Base-by-base conservation (phyloP, 2,113 vertebrate genomes). In the Octodon degus region DNA sequence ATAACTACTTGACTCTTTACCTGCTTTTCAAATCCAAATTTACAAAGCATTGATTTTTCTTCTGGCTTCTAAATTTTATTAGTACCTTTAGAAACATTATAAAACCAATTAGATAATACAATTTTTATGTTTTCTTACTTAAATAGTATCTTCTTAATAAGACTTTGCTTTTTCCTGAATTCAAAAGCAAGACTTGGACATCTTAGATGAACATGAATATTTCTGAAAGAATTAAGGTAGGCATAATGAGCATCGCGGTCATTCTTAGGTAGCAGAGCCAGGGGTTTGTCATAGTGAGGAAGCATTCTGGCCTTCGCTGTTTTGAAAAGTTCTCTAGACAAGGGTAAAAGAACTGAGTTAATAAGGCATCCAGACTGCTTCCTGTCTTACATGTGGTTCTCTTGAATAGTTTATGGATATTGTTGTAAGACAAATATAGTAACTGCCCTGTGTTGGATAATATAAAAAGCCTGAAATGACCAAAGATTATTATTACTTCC, bases 21-120 rank as follows among this genome's bases (percentile, higher is more conserved):
- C 97, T 95, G 96, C 40, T 89, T 77, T 93, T 79, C 14, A 11
- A 47, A 94, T 97, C 96, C 96, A 96, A 95, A 93, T 97, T 91
- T 93, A 53, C 85, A 95, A 84, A 81, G 24, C 94, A 98, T 97
- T 97, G 97, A 97, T 97, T 98, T 95, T 22, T 94, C 53, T 72
- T 68, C 40, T 67, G 11, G 4, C 47, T 62, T 96, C 89, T 94
- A 8, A 1, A 37, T 47, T 90, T 93, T 93, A 43, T 81, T 63
- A 96, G 37, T 53, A 58, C 82, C 80, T 97, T 92, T 97, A 43
- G 62, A 97, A 85, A 89, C 72, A 86, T 94, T 77, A 72, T 95
- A 19, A 96, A 97, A 70, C n/a, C 82, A 90, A 7, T 91, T 53
- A 89, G 90, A 93, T 91, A 97, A 95, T 91, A 47, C 2, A 82